A percentile compares a stretch with the other conserved stretches of the same genome.
phyloP scores from a whole-genome alignment of 2,113 vertebrate species.

The Euleptes europaea region DNA sequence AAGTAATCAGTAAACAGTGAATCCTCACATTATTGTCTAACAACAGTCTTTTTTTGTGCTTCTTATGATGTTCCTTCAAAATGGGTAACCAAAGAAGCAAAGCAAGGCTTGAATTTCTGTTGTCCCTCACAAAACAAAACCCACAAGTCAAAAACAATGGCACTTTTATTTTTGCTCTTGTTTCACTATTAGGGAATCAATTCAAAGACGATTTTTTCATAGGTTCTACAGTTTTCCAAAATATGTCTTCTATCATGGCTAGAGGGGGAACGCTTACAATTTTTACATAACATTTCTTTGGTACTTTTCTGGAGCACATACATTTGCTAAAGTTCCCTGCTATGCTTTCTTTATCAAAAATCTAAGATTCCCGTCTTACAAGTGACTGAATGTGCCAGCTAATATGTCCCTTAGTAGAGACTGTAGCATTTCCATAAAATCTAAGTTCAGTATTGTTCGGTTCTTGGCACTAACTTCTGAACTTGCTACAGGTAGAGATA shows the following conservation, averaged over 20 bases:
- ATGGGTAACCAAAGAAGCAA: slow-evolving; percentile 78
- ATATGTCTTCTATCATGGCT: slow-evolving; percentile 76
- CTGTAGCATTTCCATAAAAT: slow-evolving; percentile 71
- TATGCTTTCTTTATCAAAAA: slow-evolving; percentile 85
- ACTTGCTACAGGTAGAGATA: not conserved
- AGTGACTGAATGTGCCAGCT: slow-evolving; percentile 72
- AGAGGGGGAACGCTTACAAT: slow-evolving; percentile 78
- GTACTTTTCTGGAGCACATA: slow-evolving; percentile 80
- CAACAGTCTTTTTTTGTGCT: slow-evolving; percentile 77
- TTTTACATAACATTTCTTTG: slow-evolving; percentile 79
- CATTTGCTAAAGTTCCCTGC: slow-evolving; percentile 81
- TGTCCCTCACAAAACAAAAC: slow-evolving; percentile 73
- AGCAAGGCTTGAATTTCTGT: slow-evolving; percentile 73
- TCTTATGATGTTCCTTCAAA: slow-evolving; percentile 78
- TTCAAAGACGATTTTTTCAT: slow-evolving; percentile 74
- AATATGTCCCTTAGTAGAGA: slow-evolving; percentile 75
- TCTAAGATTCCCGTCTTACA: slow-evolving; percentile 82
- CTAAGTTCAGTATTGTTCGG: not conserved
- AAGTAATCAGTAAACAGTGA: slow-evolving; percentile 80
- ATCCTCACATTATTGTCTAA: slow-evolving; percentile 79
- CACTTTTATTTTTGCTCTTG: slow-evolving; percentile 39
- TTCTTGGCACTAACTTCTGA: not conserved
- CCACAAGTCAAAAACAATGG: slow-evolving; percentile 67
- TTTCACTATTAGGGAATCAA: slow-evolving; percentile 66
- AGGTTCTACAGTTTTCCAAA: slow-evolving; percentile 80